These are phyloP conservation scores for Bovichtus diacanthus DNA, from an alignment of 2,797 vertebrate species.

Conservation along the genomic window DNA sequence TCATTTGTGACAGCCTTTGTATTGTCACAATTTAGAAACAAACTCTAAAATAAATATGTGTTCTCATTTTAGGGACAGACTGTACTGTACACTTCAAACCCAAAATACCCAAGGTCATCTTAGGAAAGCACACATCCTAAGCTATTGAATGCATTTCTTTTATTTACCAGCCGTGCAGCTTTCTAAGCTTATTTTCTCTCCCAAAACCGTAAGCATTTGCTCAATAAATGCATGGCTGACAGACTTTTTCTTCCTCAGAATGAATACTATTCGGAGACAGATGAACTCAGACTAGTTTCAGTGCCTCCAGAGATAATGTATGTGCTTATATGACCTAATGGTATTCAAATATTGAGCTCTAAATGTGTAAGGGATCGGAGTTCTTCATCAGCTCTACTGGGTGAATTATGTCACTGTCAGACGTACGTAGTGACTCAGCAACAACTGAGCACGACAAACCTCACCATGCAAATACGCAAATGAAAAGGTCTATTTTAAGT, in stretches of 20 bases:
- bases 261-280: slow-evolving; percentile 20
- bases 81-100: not conserved
- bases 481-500: not conserved
- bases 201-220: slow-evolving; percentile 6
- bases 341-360: slow-evolving; percentile 32
- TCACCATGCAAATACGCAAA: slow-evolving; percentile 3
- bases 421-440: slow-evolving; percentile 5
- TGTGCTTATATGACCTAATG: slow-evolving; percentile 24
- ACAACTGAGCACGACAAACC: slow-evolving; percentile 11
- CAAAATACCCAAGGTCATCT: not conserved
- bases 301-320: slow-evolving; percentile 25
- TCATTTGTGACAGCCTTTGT: not conserved
- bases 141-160: not conserved
- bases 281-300: slow-evolving; percentile 42
- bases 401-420: slow-evolving; percentile 39
- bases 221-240: not conserved
- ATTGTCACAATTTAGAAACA: not conserved
- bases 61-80: not conserved
- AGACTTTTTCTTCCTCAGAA: not conserved
- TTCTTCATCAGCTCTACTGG: slow-evolving; percentile 8
- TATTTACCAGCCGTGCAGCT: not conserved
- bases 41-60: not conserved
- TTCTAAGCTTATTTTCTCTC: not conserved
- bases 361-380: slow-evolving; percentile 27
- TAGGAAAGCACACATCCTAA: not conserved